A percentile compares a stretch with the other conserved stretches of the same genome.
Conservation (phyloP, 2,113 vertebrate species). For the Phycodurus eques region DNA sequence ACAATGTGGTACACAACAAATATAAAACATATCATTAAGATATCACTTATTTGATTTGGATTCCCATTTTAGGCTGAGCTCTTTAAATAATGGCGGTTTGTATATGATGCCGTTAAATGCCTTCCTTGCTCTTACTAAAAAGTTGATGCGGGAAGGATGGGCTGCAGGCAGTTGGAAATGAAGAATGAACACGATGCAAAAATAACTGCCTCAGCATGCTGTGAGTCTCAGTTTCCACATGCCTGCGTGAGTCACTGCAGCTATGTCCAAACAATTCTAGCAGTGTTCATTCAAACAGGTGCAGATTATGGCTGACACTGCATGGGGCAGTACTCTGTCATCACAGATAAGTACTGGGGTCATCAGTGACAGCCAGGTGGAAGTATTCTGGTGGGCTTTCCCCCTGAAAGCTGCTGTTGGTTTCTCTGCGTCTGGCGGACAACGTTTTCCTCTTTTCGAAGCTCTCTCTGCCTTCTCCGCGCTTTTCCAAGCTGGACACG, state of each 20-base stretch:
- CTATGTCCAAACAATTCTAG: not conserved
- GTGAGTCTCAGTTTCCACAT: not conserved
- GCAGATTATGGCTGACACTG: not conserved
- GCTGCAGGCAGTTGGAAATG: not conserved
- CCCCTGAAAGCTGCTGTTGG: conserved; percentile 42
- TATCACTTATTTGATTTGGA: not conserved
- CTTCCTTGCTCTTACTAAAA: not conserved
- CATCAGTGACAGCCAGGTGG: conserved; percentile 79
- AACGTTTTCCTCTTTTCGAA: conserved; percentile 68
- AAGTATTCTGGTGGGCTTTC: conserved; percentile 82
- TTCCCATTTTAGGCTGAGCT: not conserved
- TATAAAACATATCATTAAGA: not conserved
- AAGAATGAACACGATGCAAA: not conserved
- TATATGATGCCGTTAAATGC: not conserved
- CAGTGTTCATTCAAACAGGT: conserved; percentile 7
- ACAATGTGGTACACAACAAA: not conserved
- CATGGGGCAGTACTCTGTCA: not conserved
- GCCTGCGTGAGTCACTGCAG: conserved; percentile 1
- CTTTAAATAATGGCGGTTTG: not conserved
- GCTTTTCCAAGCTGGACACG: conserved; percentile 75
- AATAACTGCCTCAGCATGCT: not conserved
- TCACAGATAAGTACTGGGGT: conserved; percentile 79
- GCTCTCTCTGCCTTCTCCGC: conserved; percentile 54
- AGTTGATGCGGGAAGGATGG: not conserved
- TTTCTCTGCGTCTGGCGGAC: conserved; percentile 60